These are phyloP conservation scores for Crematogaster levior DNA, from an alignment of 2,888 invertebrate genomes.

Conservation along the genomic window DNA sequence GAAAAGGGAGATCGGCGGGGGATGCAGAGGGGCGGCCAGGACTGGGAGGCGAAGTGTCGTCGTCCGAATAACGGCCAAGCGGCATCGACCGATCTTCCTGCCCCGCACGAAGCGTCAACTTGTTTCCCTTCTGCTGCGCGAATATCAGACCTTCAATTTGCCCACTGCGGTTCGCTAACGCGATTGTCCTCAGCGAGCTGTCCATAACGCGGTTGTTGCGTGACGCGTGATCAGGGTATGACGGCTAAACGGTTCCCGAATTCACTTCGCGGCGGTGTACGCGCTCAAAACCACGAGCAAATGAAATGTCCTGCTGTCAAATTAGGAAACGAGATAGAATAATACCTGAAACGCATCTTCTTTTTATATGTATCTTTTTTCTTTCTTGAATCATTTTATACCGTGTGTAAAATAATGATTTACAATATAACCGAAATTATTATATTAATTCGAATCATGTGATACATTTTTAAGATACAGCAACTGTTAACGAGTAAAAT, in stretches of 20 bases:
- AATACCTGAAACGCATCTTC: neutral
- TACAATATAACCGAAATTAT: neutral
- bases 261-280: slow-evolving; percentile 14
- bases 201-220: slow-evolving; percentile 58
- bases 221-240: slow-evolving; percentile 55
- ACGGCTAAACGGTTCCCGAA: slow-evolving; percentile 46
- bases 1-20: slow-evolving; percentile 72
- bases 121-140: slow-evolving; percentile 84
- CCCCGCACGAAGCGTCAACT: slow-evolving; percentile 84
- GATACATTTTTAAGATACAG: neutral
- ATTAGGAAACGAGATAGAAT: neutral
- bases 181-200: slow-evolving; percentile 81
- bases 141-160: slow-evolving; percentile 84
- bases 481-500: neutral
- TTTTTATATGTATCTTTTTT: neutral
- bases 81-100: slow-evolving; percentile 85
- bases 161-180: slow-evolving; percentile 78
- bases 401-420: neutral
- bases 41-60: slow-evolving; percentile 85
- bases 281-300: slow-evolving; percentile 22
- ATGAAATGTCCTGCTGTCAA: slow-evolving; percentile 20
- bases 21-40: slow-evolving; percentile 76
- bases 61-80: slow-evolving; percentile 86
- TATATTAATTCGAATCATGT: neutral
- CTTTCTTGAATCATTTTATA: neutral